These are phyloP conservation scores for Acanthochromis polyacanthus DNA, from an alignment of 2,113 vertebrate genomes.

Conservation along the genomic window DNA sequence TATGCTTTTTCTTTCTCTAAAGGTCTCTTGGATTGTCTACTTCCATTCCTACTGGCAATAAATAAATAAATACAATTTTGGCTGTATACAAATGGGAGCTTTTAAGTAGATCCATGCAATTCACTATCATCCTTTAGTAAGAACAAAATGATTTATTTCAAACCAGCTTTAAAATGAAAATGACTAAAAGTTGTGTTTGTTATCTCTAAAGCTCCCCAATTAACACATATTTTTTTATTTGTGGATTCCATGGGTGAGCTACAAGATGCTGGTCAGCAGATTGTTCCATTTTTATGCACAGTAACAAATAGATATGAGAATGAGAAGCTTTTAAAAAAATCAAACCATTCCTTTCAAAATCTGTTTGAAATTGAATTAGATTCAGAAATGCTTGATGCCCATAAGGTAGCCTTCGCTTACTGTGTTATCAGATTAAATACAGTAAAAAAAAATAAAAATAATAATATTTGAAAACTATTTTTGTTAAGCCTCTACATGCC, in stretches of 20 bases:
- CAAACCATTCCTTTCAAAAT: neutral
- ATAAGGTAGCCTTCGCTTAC: neutral
- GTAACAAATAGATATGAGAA: no score
- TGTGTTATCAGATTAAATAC: neutral
- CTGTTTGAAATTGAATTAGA: neutral
- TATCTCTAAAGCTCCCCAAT: neutral
- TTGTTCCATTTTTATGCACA: neutral
- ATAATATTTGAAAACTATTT: neutral
- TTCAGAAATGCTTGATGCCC: no score
- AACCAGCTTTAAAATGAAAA: neutral
- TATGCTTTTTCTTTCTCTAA: neutral
- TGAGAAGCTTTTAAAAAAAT: no score
- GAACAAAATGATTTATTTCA: neutral
- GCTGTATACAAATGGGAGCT: neutral
- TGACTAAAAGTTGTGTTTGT: neutral
- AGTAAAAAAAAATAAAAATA: no score
- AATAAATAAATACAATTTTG: neutral
- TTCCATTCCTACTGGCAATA: neutral
- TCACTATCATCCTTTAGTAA: neutral
- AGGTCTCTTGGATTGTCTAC: neutral
- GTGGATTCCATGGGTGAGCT: neutral
- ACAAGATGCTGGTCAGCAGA: neutral
- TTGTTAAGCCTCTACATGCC: neutral
- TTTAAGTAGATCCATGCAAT: neutral
- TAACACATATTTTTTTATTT: neutral